Evolutionary conservation across 2,888 invertebrate species (phyloP).

Genomic region (Sinopyrophorus schimmeli): DNA sequence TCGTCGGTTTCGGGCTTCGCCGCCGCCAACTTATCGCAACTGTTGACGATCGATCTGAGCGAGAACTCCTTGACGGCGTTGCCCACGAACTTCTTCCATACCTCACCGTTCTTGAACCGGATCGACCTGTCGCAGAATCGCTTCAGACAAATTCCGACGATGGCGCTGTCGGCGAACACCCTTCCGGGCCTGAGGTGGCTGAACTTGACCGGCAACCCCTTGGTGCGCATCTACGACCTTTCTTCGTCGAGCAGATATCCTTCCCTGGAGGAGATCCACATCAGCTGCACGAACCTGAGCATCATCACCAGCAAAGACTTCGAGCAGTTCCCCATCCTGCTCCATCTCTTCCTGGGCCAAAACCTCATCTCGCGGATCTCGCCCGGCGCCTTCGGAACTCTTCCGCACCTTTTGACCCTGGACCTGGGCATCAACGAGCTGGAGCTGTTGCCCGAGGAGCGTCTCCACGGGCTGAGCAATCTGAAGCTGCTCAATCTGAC

Average conservation of each 20-base stretch:
- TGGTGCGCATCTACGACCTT: constrained; percentile 74
- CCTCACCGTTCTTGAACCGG: constrained; percentile 70
- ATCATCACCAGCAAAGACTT: constrained; percentile 85
- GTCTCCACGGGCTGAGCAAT: constrained; percentile 76
- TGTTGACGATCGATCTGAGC: constrained; percentile 75
- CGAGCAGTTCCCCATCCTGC: constrained; percentile 77
- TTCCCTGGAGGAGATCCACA: constrained; percentile 79
- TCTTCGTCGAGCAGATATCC: constrained; percentile 72
- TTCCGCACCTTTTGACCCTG: constrained; percentile 74
- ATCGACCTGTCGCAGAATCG: constrained; percentile 79
- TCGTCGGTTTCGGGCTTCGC: constrained; percentile 76
- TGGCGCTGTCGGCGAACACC: constrained; percentile 74
- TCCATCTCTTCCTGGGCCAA: constrained; percentile 72
- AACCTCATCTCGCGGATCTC: constrained; percentile 80
- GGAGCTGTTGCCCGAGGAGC: constrained; percentile 80
- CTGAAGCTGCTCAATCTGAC: constrained; percentile 79
- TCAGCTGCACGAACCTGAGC: constrained; percentile 77
- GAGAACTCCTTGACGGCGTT: constrained; percentile 74
- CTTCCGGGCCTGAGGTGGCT: constrained; percentile 73
- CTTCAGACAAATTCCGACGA: constrained; percentile 77
- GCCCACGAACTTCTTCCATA: constrained; percentile 79
- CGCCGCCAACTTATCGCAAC: constrained; percentile 72
- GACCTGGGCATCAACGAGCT: constrained; percentile 83
- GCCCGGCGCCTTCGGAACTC: constrained; percentile 80
- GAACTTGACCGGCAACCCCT: constrained; percentile 82